Percentiles rank a stretch among this genome's conserved stretches.
phyloP scores from a whole-genome alignment of 2,113 vertebrate species.

The Channa maculata region DNA sequence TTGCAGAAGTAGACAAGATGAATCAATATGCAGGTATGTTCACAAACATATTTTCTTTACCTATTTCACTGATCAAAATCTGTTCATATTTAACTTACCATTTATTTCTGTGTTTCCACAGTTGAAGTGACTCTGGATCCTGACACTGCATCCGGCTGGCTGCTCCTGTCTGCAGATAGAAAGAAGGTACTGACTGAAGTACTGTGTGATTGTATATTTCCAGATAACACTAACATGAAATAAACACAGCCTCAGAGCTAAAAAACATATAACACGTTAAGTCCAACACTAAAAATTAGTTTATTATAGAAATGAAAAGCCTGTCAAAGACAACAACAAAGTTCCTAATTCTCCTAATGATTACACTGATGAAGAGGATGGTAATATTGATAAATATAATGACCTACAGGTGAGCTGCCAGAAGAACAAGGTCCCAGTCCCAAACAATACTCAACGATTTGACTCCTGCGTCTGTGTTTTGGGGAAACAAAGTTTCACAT shows the following conservation, averaged over 20 bases:
- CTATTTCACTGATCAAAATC: neutral
- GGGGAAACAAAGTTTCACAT: constrained; percentile 60
- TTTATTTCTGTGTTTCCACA: constrained; percentile 21
- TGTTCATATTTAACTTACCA: neutral
- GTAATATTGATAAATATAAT: neutral
- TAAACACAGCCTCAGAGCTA: too few relatives aligned
- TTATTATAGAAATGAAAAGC: too few relatives aligned
- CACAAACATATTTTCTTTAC: neutral
- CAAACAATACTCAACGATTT: constrained; percentile 39
- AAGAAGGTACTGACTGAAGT: constrained; percentile 63
- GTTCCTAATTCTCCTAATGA: neutral
- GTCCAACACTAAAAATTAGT: too few relatives aligned
- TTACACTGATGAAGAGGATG: neutral
- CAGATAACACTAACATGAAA: neutral
- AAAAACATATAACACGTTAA: too few relatives aligned
- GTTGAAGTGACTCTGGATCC: constrained; percentile 72
- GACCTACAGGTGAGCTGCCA: constrained; percentile 45
- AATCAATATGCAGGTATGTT: constrained; percentile 51
- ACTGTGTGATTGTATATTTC: neutral
- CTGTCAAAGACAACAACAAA: too few relatives aligned
- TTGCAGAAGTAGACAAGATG: constrained; percentile 48
- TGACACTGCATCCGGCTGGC: constrained; percentile 66
- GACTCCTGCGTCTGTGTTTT: constrained; percentile 62
- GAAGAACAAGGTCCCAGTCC: constrained; percentile 6
- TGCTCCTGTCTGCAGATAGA: constrained; percentile 65